Percentiles rank a stretch among this genome's conserved stretches.
Evolutionary conservation across 2,113 vertebrate species (phyloP).

Genomic region (Garra rufa): DNA sequence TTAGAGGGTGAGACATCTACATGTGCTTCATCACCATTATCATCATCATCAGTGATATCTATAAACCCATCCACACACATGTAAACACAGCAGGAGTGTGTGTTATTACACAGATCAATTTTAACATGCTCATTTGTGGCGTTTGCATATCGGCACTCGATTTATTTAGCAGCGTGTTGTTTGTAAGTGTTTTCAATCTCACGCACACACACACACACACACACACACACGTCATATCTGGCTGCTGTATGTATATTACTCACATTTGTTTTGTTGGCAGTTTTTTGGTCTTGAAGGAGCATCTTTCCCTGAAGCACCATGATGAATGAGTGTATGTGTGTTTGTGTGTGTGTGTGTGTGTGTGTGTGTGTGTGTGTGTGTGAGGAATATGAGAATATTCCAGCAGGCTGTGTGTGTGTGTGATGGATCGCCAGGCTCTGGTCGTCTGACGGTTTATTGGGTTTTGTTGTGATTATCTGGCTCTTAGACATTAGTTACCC

Average conservation of each 20-base stretch:
- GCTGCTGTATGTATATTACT: conserved; percentile 94
- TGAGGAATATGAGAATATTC: conserved; percentile 40
- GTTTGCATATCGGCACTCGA: conserved; percentile 79
- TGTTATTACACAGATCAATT: conserved; percentile 73
- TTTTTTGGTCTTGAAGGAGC: conserved; percentile 82
- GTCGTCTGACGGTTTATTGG: conserved; percentile 98
- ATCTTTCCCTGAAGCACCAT: conserved; percentile 93
- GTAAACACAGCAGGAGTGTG: conserved; percentile 38
- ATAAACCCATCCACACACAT: conserved; percentile 7
- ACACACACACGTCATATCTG: conserved; percentile 77
- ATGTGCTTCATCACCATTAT: conserved; percentile 7
- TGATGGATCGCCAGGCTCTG: conserved; percentile 68
- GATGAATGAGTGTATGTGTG: conserved; percentile 87
- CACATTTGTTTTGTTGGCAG: conserved; percentile 99
- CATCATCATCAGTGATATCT: neutral
- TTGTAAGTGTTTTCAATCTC: conserved; percentile 65
- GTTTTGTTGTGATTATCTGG: conserved; percentile 99
- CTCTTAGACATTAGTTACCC: conserved; percentile 89
- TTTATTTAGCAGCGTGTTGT: conserved; percentile 72
- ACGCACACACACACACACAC: conserved; percentile 29
- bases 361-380: conserved; percentile 45
- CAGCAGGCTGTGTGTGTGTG: conserved; percentile 42
- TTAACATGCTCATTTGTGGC: conserved; percentile 65
- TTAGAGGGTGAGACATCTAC: conserved; percentile 85
- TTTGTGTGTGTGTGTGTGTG: conserved; percentile 44